These are phyloP conservation scores for Anastrepha ludens DNA, from an alignment of 1,140 invertebrate genomes.

Conservation along the genomic window DNA sequence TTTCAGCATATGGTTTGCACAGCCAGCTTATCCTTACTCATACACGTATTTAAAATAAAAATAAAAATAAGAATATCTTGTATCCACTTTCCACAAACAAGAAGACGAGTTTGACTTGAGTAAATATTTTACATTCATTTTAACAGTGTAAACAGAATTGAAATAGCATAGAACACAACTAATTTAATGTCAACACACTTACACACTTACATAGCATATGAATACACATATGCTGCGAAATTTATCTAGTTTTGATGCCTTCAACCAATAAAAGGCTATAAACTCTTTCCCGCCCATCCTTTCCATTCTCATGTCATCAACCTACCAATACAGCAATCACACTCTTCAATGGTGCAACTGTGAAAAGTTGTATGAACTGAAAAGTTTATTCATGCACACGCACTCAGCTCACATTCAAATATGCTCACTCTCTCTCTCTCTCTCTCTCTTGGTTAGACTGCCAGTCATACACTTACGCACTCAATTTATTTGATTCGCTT, in stretches of 20 bases:
- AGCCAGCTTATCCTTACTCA: neutral
- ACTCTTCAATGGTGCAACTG: conserved; percentile 11
- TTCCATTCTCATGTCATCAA: neutral
- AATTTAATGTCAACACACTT: neutral
- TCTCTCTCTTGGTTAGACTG: neutral
- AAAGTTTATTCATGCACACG: neutral
- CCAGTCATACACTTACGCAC: conserved; percentile 39
- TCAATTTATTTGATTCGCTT: conserved; percentile 52
- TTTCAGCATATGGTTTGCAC: too few relatives aligned
- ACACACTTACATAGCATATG: neutral
- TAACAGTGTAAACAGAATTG: neutral
- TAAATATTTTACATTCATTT: conserved; percentile 50
- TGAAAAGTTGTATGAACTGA: neutral
- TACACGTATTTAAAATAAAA: neutral
- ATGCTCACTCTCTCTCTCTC: neutral
- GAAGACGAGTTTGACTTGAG: conserved; percentile 21
- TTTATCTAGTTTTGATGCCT: neutral
- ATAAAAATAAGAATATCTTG: neutral
- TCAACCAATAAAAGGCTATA: neutral
- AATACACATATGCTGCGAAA: neutral
- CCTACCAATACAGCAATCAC: neutral
- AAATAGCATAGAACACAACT: neutral
- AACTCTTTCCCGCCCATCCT: neutral
- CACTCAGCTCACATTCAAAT: neutral
- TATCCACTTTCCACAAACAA: conserved; percentile 10